phyloP scores from a whole-genome alignment of 2,888 invertebrate species.

The Lagria hirta region DNA sequence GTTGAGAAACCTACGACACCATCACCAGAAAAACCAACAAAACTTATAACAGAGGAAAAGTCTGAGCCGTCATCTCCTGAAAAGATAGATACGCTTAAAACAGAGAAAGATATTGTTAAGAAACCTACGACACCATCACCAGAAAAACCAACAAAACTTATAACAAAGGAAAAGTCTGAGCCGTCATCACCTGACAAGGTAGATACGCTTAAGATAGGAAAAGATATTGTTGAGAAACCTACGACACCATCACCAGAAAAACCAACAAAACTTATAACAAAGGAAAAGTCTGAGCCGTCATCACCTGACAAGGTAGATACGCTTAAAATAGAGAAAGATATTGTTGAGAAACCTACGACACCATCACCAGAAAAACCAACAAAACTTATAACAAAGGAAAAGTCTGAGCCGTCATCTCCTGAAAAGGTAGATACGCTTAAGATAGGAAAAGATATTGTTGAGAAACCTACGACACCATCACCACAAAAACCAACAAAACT shows the following conservation, averaged over 20 bases:
- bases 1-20: conserved; percentile 7
- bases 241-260: too few relatives aligned
- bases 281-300: too few relatives aligned
- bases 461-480: neutral
- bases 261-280: too few relatives aligned
- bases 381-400: neutral
- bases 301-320: too few relatives aligned
- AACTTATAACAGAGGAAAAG: neutral
- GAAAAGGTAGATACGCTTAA: neutral
- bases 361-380: too few relatives aligned
- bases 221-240: too few relatives aligned
- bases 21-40: conserved; percentile 2
- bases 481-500: conserved; percentile 7
- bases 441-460: neutral
- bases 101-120: neutral
- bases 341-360: too few relatives aligned
- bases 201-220: too few relatives aligned
- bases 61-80: conserved; percentile 4
- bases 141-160: conserved; percentile 10
- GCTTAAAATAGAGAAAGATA: too few relatives aligned
- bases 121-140: conserved; percentile 16
- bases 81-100: neutral
- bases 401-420: too few relatives aligned
- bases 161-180: too few relatives aligned
- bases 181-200: too few relatives aligned